Base-by-base conservation (phyloP, 2,797 vertebrate species). In the Gastrophryne carolinensis region DNA sequence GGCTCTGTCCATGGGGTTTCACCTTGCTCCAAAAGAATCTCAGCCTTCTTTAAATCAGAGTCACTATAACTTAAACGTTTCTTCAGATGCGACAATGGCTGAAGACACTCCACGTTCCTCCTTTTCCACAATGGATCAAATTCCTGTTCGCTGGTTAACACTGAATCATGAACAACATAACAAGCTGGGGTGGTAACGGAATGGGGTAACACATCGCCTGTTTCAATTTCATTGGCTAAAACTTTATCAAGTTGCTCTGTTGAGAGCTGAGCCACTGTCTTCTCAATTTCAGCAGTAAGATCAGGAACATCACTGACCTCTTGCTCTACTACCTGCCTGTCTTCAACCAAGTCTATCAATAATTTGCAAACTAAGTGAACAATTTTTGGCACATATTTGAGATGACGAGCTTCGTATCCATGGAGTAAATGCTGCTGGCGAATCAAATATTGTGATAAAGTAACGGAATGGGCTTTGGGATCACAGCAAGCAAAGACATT, bases 391-490 rank as follows among this genome's bases (percentile, higher is more conserved):
- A 98, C 92, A 0, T 97, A 87, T 81, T 94, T 98, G 88, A 99
- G 93, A 81, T 93, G 90, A 44, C 97, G 90, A 0, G 97, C 96
- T 85, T 99, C 97, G 0, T 97, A 98, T 54, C 97, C 97, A 0
- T 99, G 97, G 57, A 99, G 93, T 81, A 99, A 89, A 79, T 98
- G 97, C 70, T 91, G 93, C 89, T 99, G 97, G n/a, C 95, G 92
- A 17, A 91, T 95, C 37, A 99, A 89, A 90, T 95, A 98, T 79
- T 98, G 96, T 0, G 93, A 84, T 82, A 99, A 80, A 1, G 95
- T 98, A 75, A 98, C 91, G 0, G 93, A 82, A 1, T 93, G 89
- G 0, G 89, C 90, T 86, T 86, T 90, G 70, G 96, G 95, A 71
- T 98, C 95, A 0, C 92, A 93, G 50, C 91, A 94, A 0, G 95